Base-by-base conservation (phyloP, 2,797 vertebrate genomes). In the Centroberyx gerrardi region DNA sequence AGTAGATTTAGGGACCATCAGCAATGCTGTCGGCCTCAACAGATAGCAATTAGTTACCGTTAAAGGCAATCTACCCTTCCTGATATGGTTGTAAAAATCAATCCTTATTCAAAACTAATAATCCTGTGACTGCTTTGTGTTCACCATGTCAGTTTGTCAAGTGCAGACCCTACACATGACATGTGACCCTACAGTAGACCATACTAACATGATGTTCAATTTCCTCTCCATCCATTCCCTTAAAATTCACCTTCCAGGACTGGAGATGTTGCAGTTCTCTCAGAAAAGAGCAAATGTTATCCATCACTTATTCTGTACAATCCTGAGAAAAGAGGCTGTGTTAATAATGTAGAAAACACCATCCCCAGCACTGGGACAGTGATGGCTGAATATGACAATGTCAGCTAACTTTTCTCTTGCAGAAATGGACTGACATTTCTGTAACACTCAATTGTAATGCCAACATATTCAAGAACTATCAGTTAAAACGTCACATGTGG, bases 381-480 rank as follows among this genome's bases (percentile, higher is more conserved):
- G 6, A 48, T n/a, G 46, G 46, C 15, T 48, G 13, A 48, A 48
- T n/a, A n/a, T n/a, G 14, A 48, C 12, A 15, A n/a, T 48, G 46
- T n/a, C 46, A n/a, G 46, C 46, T n/a, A 14, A 3, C 36, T 27
- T 33, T 40, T 42, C 49, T 53, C 5, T 22, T 22, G 22, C 22
- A 22, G 22, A 22, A 22, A 22, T 22, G 22, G 51, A 65, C 48
- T 33, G 63, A 67, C 54, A 42, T 29, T 28, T 46, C 68, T 55
- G 40, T 44, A 63, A 75, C 62, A 18, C 58, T 61, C 5, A 9
- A 4, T 73, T 54, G 61, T 18, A 68, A 2, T 13, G n/a, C 62
- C 5, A 55, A 74, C 56, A 29, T 18, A 70, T 72, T 61, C n/a
- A 48, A 56, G n/a, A 40, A 59, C 52, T 55, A 18, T 67, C 51